Conservation (phyloP, 2,888 invertebrate genomes). For the Nomada flava region DNA sequence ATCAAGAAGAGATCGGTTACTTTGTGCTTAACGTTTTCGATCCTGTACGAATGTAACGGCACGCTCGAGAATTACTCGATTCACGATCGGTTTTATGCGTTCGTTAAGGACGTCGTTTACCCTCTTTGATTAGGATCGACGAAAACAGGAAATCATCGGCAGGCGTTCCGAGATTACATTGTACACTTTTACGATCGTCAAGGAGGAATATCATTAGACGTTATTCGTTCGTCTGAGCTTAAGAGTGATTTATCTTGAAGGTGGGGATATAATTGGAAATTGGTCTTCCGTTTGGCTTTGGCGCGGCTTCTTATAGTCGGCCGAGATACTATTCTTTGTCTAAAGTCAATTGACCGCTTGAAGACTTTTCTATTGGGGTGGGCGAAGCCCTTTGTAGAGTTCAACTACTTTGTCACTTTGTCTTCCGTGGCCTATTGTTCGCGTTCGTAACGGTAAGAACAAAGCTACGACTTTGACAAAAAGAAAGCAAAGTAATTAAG, state of each 20-base stretch:
- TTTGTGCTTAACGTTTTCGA: slow-evolving; percentile 45
- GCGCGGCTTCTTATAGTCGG: background rate
- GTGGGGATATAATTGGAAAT: slow-evolving; percentile 17
- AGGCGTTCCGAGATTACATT: slow-evolving; percentile 37
- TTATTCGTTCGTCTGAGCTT: slow-evolving; percentile 14
- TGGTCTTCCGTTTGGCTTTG: background rate
- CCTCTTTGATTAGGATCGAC: slow-evolving; percentile 29
- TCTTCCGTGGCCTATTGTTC: background rate
- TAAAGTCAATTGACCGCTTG: slow-evolving; percentile 1
- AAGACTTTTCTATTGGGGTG: background rate
- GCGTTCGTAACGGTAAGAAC: too few relatives aligned
- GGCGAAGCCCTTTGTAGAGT: background rate
- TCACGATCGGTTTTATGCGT: slow-evolving; percentile 42
- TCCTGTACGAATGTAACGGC: slow-evolving; percentile 30
- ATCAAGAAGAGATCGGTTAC: slow-evolving; percentile 27
- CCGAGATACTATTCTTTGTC: background rate
- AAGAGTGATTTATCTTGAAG: background rate
- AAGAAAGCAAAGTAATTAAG: background rate
- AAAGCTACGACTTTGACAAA: background rate
- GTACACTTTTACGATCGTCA: slow-evolving; percentile 40
- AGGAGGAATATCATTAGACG: slow-evolving; percentile 19
- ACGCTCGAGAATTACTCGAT: slow-evolving; percentile 14
- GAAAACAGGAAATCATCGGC: slow-evolving; percentile 29
- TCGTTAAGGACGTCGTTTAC: slow-evolving; percentile 37
- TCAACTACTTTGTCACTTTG: background rate